A percentile compares a stretch with the other conserved stretches of the same genome.
Conservation (phyloP, 2,113 vertebrate genomes). For the Tapirus terrestris region DNA sequence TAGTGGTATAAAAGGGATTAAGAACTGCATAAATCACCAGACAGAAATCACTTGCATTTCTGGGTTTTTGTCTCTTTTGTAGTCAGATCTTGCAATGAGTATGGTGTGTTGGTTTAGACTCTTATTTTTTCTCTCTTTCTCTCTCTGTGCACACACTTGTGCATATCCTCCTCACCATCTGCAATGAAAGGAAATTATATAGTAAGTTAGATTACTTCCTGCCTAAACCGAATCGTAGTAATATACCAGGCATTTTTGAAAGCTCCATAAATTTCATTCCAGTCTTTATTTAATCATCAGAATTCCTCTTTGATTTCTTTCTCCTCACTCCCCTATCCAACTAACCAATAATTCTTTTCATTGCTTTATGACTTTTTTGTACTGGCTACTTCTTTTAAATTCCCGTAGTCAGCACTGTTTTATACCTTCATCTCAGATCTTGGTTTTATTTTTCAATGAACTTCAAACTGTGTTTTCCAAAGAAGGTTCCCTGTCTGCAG, state of each 20-base stretch:
- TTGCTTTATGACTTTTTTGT: not conserved
- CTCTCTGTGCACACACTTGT: not conserved
- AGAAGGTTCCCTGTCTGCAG: not conserved
- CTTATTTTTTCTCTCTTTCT: not conserved
- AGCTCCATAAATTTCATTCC: not conserved
- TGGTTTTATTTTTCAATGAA: not conserved
- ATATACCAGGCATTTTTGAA: not conserved
- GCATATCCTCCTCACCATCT: not conserved
- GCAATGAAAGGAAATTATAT: not conserved
- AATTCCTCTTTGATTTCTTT: not conserved
- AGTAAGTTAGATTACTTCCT: not conserved
- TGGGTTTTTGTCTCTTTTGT: not conserved
- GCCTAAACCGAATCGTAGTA: not conserved
- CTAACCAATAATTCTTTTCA: not conserved
- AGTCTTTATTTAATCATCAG: not conserved
- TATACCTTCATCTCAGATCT: not conserved
- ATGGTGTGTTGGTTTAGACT: not conserved
- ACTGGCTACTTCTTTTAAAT: not conserved
- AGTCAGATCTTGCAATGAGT: not conserved
- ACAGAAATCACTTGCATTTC: not conserved
- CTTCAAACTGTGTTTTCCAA: not conserved
- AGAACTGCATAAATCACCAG: not conserved
- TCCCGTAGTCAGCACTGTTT: not conserved
- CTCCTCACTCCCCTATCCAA: not conserved
- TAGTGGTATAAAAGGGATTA: not conserved